phyloP scores from a whole-genome alignment of 2,797 vertebrate species.

The Aselliscus stoliczkanus region DNA sequence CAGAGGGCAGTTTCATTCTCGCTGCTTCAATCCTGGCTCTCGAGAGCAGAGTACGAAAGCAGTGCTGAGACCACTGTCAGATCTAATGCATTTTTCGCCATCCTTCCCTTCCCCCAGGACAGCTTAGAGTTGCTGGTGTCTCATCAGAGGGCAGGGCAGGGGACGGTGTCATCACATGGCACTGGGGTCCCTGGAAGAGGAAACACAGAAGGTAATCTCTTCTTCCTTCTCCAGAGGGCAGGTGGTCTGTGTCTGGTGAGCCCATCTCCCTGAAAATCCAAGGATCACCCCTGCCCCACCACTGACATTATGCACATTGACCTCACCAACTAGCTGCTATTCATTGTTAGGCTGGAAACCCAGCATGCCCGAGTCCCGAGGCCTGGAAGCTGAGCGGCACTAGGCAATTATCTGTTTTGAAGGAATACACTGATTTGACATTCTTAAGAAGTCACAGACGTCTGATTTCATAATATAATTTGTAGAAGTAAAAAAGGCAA shows the following conservation, averaged over 20 bases:
- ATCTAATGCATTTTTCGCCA: slow-evolving; percentile 66
- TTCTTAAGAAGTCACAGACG: slow-evolving; percentile 84
- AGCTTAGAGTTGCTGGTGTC: slow-evolving; percentile 60
- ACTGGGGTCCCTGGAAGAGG: not conserved
- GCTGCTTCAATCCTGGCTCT: slow-evolving; percentile 59
- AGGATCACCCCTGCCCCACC: slow-evolving; percentile 50
- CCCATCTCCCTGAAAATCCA: not conserved
- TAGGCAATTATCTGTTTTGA: slow-evolving; percentile 84
- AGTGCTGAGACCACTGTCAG: slow-evolving; percentile 66
- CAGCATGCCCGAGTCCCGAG: slow-evolving; percentile 79
- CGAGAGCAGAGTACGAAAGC: slow-evolving; percentile 57
- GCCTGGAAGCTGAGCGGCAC: slow-evolving; percentile 77
- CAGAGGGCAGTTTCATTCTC: slow-evolving; percentile 74
- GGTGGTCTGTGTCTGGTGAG: slow-evolving; percentile 35
- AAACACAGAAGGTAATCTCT: not conserved
- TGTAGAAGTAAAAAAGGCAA: slow-evolving; percentile 84
- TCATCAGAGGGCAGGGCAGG: slow-evolving; percentile 52
- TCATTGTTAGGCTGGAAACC: slow-evolving; percentile 76
- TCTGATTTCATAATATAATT: slow-evolving; percentile 85
- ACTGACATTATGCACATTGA: slow-evolving; percentile 69
- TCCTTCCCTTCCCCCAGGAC: slow-evolving; percentile 34
- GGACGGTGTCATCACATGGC: slow-evolving; percentile 47
- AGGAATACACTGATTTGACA: slow-evolving; percentile 83
- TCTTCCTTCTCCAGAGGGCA: slow-evolving; percentile 35
- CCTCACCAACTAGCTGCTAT: slow-evolving; percentile 70